phyloP scores from a whole-genome alignment of 1,140 invertebrate species.

The Platorchestia sp. region DNA sequence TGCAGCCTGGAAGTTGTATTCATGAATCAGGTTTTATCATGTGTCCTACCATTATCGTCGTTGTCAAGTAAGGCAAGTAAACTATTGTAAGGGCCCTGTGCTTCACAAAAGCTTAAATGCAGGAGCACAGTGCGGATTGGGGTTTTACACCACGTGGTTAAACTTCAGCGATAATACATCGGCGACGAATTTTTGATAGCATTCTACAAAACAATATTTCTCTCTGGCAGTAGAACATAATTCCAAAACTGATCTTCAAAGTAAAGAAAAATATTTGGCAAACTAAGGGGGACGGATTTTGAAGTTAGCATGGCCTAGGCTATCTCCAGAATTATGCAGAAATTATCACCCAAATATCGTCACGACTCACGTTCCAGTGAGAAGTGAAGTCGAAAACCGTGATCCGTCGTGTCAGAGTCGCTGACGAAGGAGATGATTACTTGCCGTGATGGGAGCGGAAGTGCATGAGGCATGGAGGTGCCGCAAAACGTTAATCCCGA shows the following conservation, averaged over 20 bases:
- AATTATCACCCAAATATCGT: neutral
- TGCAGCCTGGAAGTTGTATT: slow-evolving; percentile 50
- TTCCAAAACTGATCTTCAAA: too few relatives aligned
- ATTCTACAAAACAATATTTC: too few relatives aligned
- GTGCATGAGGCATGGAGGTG: neutral
- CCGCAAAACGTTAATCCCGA: neutral
- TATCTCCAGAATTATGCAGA: neutral
- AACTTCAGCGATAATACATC: neutral
- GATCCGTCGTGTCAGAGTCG: slow-evolving; percentile 48
- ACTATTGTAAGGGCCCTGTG: too few relatives aligned
- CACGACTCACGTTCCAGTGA: slow-evolving; percentile 54
- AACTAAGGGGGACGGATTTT: neutral
- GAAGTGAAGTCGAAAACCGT: slow-evolving; percentile 62
- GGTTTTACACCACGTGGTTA: neutral
- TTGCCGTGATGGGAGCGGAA: neutral
- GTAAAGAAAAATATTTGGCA: too few relatives aligned
- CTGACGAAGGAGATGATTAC: neutral
- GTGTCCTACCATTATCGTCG: neutral
- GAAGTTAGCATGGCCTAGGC: neutral
- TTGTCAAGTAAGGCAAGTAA: neutral
- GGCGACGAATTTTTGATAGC: neutral
- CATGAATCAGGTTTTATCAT: neutral
- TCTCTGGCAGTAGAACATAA: too few relatives aligned
- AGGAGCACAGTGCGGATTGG: too few relatives aligned
- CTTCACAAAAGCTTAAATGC: too few relatives aligned